These are phyloP conservation scores for Pogonophryne albipinna DNA, from an alignment of 2,797 vertebrate genomes.

Conservation along the genomic window DNA sequence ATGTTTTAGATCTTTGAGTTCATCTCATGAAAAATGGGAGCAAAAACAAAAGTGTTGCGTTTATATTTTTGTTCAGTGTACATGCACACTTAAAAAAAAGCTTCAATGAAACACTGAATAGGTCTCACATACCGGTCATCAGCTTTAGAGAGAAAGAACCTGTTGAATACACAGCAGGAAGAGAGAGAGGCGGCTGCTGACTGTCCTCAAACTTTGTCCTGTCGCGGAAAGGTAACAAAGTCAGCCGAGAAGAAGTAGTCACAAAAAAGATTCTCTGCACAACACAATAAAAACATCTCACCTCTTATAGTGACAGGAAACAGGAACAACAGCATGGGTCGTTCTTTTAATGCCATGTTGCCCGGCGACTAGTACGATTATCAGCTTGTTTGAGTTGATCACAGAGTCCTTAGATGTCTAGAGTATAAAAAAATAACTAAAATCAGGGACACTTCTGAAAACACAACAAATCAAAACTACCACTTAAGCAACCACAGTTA, in stretches of 20 bases:
- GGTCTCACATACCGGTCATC: conserved; percentile 51
- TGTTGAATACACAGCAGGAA: neutral
- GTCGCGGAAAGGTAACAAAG: neutral
- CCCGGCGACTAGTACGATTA: conserved; percentile 1
- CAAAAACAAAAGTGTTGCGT: too few relatives aligned
- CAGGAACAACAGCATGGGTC: conserved; percentile 7
- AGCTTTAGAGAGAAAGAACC: conserved; percentile 57
- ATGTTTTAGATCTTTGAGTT: too few relatives aligned
- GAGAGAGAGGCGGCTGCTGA: neutral
- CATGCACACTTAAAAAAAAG: conserved; percentile 6
- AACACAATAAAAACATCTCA: neutral
- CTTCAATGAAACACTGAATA: too few relatives aligned
- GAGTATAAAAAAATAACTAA: too few relatives aligned
- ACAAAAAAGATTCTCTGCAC: neutral
- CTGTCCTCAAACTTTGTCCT: conserved; percentile 66
- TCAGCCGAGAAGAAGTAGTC: neutral
- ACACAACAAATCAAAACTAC: too few relatives aligned
- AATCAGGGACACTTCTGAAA: too few relatives aligned
- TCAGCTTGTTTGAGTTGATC: conserved; percentile 40
- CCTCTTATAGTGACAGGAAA: conserved; percentile 71
- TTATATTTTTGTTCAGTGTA: too few relatives aligned
- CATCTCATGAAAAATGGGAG: too few relatives aligned
- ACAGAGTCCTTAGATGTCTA: too few relatives aligned
- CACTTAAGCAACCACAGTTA: too few relatives aligned
- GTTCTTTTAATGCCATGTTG: conserved; percentile 32